Evolutionary conservation across 2,888 invertebrate species (phyloP), one percentile per base, ranked within the genome.

Genomic region (Sphecodes monilicornis): DNA sequence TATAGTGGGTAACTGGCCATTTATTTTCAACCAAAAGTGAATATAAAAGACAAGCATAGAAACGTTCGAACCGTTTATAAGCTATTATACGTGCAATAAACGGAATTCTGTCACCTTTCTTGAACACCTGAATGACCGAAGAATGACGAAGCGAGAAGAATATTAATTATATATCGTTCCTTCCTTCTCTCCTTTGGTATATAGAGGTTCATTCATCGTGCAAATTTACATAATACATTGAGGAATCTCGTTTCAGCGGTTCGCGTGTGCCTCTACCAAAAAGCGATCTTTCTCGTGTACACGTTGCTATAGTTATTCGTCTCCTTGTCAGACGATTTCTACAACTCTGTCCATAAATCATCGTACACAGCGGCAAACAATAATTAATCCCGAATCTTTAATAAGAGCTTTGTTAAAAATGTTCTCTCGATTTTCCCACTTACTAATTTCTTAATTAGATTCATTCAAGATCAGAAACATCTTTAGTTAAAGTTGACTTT

Each of bases 61-160:
- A 88, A 84, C 74, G 70, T 69, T 39, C 50, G 71, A 57, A 82
- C 79, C 69, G 80, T 80, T 86, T 60, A 6, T 91, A 93, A 87
- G 91, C 91, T 46, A 70, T 92, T 90, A 89, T 90, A 89, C 94
- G 93, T 94, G 94, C 94, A 93, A 91, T 89, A 93, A 91, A 92
- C 90, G 90, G 88, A 93, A 91, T 91, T 93, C 89, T 92, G 91
- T 94, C 94, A 94, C 94, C 94, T 94, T 92, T 93, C 92, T 89
- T 91, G 92, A 90, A 91, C 92, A 93, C 92, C 94, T 94, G 93
- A 92, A 93, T 90, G 91, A 92, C 80, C 90, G 87, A 89, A 92
- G 87, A 90, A 92, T 82, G 92, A 91, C 90, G 92, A 92, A 93
- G 92, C 88, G 93, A 92, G 89, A 93, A 93, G 86, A 93, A 89